phyloP scores from a whole-genome alignment of 2,888 invertebrate species.

The Lapara coniferarum region DNA sequence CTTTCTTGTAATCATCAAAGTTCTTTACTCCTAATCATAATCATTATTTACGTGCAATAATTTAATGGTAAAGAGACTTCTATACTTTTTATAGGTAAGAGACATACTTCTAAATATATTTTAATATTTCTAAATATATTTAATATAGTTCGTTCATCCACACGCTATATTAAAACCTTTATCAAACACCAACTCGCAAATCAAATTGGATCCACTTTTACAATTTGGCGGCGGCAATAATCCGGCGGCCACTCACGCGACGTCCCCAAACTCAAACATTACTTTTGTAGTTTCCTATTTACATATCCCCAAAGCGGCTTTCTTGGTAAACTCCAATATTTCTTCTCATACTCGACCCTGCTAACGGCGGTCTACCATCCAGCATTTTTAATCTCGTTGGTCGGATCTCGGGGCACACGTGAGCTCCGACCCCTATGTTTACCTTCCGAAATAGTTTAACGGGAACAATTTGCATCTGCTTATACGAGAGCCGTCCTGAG shows the following conservation, averaged over 20 bases:
- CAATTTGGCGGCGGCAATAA: slow-evolving; percentile 64
- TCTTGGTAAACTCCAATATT: slow-evolving; percentile 79
- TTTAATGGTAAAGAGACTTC: too few species aligned
- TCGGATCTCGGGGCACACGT: slow-evolving; percentile 75
- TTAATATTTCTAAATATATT: too few species aligned
- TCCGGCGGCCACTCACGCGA: slow-evolving; percentile 66
- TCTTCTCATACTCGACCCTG: slow-evolving; percentile 66
- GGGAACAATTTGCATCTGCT: slow-evolving; percentile 82
- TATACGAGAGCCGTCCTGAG: slow-evolving; percentile 78
- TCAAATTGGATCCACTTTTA: slow-evolving; percentile 63
- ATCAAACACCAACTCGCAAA: slow-evolving; percentile 49
- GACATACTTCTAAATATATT: too few species aligned
- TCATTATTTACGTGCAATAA: too few species aligned
- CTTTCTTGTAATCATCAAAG: too few species aligned
- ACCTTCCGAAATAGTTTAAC: slow-evolving; percentile 84
- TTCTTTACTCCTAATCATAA: too few species aligned
- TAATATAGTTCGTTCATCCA: not conserved
- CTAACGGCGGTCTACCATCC: slow-evolving; percentile 75
- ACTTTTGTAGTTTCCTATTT: slow-evolving; percentile 80
- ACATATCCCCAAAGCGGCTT: slow-evolving; percentile 81
- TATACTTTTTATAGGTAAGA: too few species aligned
- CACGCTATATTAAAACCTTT: slow-evolving; percentile 32
- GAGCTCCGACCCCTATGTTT: slow-evolving; percentile 77
- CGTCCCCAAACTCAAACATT: slow-evolving; percentile 77
- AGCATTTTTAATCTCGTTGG: slow-evolving; percentile 82